phyloP scores from a whole-genome alignment of 2,888 invertebrate genomes.

The Polia nebulosa region DNA sequence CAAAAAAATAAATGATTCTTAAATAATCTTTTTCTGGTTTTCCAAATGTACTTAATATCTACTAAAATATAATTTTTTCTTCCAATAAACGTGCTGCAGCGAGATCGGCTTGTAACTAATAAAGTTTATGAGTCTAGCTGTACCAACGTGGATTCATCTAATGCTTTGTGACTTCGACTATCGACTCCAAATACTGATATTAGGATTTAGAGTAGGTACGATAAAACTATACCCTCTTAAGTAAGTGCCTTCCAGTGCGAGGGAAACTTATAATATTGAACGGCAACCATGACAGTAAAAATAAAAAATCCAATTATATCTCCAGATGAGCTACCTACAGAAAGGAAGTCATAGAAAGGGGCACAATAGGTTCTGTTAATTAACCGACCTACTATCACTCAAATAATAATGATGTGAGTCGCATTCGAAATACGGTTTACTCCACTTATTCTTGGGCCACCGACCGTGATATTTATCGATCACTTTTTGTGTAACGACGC shows the following conservation, averaged over 20 bases:
- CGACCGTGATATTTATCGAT: slow-evolving; percentile 67
- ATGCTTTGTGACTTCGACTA: no score
- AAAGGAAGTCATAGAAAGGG: slow-evolving; percentile 36
- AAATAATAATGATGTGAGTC: slow-evolving; percentile 35
- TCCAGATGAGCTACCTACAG: slow-evolving; percentile 1
- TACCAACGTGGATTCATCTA: no score
- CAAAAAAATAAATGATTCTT: no score
- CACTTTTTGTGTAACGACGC: slow-evolving; percentile 70
- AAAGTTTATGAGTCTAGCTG: no score
- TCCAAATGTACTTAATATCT: no score
- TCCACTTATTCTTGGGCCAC: slow-evolving; percentile 46
- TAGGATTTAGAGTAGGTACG: background rate
- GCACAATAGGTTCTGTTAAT: slow-evolving; percentile 23
- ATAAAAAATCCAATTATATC: slow-evolving; percentile 1
- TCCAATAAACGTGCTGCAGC: no score
- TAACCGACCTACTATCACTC: slow-evolving; percentile 24
- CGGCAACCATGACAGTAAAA: background rate
- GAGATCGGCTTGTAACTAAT: no score
- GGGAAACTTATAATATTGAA: background rate
- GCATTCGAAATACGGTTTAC: slow-evolving; percentile 40
- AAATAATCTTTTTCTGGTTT: no score
- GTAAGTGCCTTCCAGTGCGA: background rate
- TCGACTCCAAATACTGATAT: background rate
- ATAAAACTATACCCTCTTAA: background rate
- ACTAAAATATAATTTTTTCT: no score